A percentile compares a stretch with the other conserved stretches of the same genome.
Conservation (phyloP, 2,888 invertebrate species). For the Sinelater perroti region DNA sequence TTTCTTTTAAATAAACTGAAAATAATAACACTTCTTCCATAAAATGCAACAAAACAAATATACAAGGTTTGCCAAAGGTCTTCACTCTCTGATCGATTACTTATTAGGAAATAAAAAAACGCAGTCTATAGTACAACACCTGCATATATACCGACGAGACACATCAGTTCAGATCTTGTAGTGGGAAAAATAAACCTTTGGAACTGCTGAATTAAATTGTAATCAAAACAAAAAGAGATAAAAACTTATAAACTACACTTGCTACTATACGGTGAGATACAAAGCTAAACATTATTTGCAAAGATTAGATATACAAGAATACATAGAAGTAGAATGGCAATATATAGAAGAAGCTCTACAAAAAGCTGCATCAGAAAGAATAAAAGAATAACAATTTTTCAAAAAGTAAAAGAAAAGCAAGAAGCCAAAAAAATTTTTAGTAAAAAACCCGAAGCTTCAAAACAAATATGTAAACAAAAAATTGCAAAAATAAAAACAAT, state of each 20-base stretch:
- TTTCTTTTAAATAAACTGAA: slow-evolving; percentile 4
- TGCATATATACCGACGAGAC: not conserved
- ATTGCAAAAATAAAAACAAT: not conserved
- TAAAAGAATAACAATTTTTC: not conserved
- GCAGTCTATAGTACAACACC: not conserved
- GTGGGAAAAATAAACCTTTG: not conserved
- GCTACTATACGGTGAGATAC: not conserved
- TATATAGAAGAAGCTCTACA: not conserved
- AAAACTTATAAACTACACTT: not conserved
- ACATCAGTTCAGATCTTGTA: not conserved
- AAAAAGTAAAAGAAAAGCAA: slow-evolving; percentile 1
- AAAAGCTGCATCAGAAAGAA: slow-evolving; percentile 1
- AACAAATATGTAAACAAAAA: not conserved
- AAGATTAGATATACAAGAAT: not conserved
- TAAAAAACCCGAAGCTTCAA: not conserved
- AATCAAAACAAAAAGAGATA: not conserved
- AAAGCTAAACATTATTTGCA: not conserved
- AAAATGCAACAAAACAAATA: slow-evolving; percentile 5
- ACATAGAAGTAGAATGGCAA: not conserved
- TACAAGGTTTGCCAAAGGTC: slow-evolving; percentile 1
- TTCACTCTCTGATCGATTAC: slow-evolving; percentile 4
- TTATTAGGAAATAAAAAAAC: not conserved
- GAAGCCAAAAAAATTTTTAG: not conserved
- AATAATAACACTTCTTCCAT: slow-evolving; percentile 2
- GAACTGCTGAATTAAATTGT: not conserved